These are phyloP conservation scores for Corbicula japonica DNA, from an alignment of 2,888 invertebrate species.

Conservation along the genomic window DNA sequence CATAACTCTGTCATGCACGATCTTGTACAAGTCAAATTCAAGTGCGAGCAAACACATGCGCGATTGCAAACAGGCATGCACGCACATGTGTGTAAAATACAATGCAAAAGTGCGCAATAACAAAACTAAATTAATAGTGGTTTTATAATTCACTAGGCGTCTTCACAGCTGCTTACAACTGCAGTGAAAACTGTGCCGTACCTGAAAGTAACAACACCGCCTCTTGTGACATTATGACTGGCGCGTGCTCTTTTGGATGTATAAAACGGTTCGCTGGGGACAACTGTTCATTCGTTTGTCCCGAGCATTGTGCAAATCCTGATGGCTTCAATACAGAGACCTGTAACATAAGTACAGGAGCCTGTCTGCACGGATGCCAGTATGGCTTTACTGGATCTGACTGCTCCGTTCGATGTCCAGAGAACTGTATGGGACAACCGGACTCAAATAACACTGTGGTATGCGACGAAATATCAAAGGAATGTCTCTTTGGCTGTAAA, in stretches of 20 bases:
- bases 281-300: constrained; percentile 13
- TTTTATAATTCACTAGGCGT: no score
- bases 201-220: neutral
- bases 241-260: constrained; percentile 14
- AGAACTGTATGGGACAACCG: constrained; percentile 4
- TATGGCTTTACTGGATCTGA: constrained; percentile 19
- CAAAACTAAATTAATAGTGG: no score
- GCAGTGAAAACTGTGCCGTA: constrained; percentile 1
- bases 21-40: no score
- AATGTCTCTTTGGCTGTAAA: constrained; percentile 11
- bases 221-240: neutral
- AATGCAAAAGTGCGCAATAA: no score
- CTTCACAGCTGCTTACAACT: no score
- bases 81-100: no score
- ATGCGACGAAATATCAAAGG: constrained; percentile 1
- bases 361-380: constrained; percentile 18
- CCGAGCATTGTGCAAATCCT: constrained; percentile 3
- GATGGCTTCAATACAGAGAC: neutral
- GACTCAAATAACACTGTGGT: neutral
- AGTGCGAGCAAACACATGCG: no score
- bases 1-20: no score
- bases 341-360: constrained; percentile 8
- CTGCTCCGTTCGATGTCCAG: constrained; percentile 12
- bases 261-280: constrained; percentile 11
- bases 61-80: no score